phyloP scores from a whole-genome alignment of 2,888 invertebrate genomes.

The Lasioglossum calceatum region DNA sequence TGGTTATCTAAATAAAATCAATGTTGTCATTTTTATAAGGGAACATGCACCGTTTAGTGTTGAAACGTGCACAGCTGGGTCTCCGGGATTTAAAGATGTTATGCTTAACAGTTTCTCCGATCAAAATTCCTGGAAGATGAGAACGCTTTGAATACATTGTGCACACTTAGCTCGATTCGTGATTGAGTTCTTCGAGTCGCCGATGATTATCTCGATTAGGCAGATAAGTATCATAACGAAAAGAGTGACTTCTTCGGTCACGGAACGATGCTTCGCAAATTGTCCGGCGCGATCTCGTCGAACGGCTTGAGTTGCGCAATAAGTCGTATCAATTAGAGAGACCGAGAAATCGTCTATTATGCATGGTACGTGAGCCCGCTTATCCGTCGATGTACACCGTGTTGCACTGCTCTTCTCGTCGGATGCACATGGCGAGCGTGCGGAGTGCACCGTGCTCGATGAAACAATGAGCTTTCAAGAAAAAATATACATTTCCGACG shows the following conservation, averaged over 20 bases:
- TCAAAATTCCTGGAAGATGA: neutral
- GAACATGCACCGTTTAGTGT: too few relatives aligned
- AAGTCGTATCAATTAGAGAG: slow-evolving; percentile 44
- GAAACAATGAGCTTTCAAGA: neutral
- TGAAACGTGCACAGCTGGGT: too few relatives aligned
- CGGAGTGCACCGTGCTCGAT: neutral
- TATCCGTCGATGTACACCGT: neutral
- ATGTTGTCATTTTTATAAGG: too few relatives aligned
- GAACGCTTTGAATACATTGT: neutral
- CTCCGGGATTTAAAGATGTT: neutral
- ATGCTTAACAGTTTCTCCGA: neutral
- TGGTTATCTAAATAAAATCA: too few relatives aligned
- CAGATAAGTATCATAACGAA: slow-evolving; percentile 15
- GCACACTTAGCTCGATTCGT: neutral
- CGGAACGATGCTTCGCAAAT: slow-evolving; percentile 6
- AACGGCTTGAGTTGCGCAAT: slow-evolving; percentile 34
- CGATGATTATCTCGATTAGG: slow-evolving; percentile 4
- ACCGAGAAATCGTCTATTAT: slow-evolving; percentile 24
- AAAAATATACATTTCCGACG: neutral
- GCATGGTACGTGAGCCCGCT: slow-evolving; percentile 4
- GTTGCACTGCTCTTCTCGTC: neutral
- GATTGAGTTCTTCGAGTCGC: slow-evolving; percentile 4
- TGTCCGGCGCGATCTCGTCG: slow-evolving; percentile 13
- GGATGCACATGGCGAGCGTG: neutral
- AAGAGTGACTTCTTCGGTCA: neutral